Evolutionary conservation across 2,797 vertebrate species (phyloP), one percentile per base, ranked within the genome.

Genomic region (Cheirogaleus major): DNA sequence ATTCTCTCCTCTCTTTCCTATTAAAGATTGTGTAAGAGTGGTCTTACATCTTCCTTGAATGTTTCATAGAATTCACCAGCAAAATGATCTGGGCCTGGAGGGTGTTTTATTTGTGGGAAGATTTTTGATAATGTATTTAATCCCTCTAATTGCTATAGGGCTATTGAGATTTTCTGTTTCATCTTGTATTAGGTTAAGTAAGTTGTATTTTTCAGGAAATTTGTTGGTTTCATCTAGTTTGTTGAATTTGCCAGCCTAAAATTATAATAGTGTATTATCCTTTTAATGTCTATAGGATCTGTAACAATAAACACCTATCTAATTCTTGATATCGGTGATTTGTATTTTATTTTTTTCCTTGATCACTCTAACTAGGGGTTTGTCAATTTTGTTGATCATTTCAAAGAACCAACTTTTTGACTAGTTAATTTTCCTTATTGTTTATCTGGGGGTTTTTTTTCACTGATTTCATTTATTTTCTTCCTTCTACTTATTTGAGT

Each of bases 101-200:
- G 17, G 7, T 57, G 1, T 82, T 89, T 83, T 61, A 93, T 90
- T 57, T 86, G 13, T 59, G 35, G 41, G 32, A 79, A 69, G 22
- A 8, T 72, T 78, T 92, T 83, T 32, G 11, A 52, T 79, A 87
- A 97, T 80, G 4, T 69, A 30, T 89, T 83, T 61, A 86, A 79
- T 79, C 72, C 92, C 79, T 92, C 27, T 89, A 61, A 59, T 57
- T 72, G 38, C 48, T 78, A 7, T 23, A 55, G 38, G 4, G 10
- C 18, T 90, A 57, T 72, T 83, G 43, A 93, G 43, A 90, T 82
- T 89, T 95, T 91, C 73, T 92, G 9, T 79, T 92, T 79, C 75
- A 91, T 43, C 59, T 85, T 52, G 0, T 89, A 14, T 79, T 50
- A 41, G n/a, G 70, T 87, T 91, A 80, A 57, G 7, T 82, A 55